Percentiles rank a stretch among this genome's conserved stretches.
Evolutionary conservation across 2,113 vertebrate species (phyloP).

Genomic region (Pseudopipra pipra): DNA sequence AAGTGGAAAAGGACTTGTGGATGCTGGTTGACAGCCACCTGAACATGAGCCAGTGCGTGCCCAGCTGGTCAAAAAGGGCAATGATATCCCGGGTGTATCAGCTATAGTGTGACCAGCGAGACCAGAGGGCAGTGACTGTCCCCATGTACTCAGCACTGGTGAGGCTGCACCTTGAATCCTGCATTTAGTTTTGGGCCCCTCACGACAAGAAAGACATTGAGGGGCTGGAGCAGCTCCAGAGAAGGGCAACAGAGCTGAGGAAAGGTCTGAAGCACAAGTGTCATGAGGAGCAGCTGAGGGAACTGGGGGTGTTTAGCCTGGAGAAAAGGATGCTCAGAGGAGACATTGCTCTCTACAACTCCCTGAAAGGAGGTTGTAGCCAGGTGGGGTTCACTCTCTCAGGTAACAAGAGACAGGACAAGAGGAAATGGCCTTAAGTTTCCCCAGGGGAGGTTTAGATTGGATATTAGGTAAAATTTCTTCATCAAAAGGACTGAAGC

Average conservation of each 20-base stretch:
- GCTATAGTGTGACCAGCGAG: not conserved
- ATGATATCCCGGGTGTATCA: not conserved
- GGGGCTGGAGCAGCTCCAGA: not conserved
- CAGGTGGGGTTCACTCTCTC: rapidly evolving
- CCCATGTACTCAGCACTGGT: rapidly evolving
- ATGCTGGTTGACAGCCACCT: not conserved
- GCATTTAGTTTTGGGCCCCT: not conserved
- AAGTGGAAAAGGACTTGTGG: not conserved
- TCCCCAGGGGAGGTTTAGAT: not conserved
- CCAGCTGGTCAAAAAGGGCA: not conserved
- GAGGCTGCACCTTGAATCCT: not conserved
- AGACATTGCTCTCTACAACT: rapidly evolving
- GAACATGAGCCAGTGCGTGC: not conserved
- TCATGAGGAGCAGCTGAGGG: not conserved
- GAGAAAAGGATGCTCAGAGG: not conserved
- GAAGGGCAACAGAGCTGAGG: rapidly evolving
- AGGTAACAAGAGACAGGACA: rapidly evolving
- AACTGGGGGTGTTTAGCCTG: not conserved
- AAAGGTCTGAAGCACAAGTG: not conserved
- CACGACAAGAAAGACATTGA: not conserved
- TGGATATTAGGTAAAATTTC: not conserved
- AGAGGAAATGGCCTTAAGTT: not conserved
- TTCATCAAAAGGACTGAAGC: not conserved
- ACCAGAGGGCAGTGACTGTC: rapidly evolving
- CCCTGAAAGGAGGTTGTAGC: not conserved